phyloP scores from a whole-genome alignment of 1,140 invertebrate genomes.

The Pomacea maculata region DNA sequence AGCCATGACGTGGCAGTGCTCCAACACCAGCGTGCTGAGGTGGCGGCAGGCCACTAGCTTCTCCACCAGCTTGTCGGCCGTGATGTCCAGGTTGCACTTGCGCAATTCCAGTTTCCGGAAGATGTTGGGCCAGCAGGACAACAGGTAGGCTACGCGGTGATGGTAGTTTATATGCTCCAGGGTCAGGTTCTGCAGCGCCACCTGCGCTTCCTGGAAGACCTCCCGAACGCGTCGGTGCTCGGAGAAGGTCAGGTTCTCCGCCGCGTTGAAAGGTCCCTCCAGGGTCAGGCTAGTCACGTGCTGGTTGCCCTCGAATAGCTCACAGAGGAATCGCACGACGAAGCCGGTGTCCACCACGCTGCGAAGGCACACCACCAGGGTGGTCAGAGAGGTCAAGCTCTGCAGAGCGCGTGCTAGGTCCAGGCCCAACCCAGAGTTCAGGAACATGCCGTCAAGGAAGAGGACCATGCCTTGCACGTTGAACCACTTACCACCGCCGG shows the following conservation, averaged over 20 bases:
- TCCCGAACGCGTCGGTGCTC: constrained; percentile 27
- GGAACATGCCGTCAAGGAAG: constrained; percentile 34
- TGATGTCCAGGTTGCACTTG: constrained; percentile 34
- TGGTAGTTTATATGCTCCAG: constrained; percentile 41
- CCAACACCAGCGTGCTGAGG: constrained; percentile 27
- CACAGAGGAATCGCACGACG: constrained; percentile 35
- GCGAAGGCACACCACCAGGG: constrained; percentile 27
- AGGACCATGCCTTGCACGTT: constrained; percentile 44
- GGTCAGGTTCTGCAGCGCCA: constrained; percentile 22
- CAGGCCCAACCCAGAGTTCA: constrained; percentile 15
- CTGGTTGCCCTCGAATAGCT: constrained; percentile 31
- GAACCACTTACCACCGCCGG: not conserved
- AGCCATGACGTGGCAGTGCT: constrained; percentile 31
- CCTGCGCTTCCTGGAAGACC: constrained; percentile 2
- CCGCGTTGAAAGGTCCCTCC: constrained; percentile 38
- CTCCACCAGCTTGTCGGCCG: constrained; percentile 14
- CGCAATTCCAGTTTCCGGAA: constrained; percentile 29
- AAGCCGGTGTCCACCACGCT: constrained; percentile 36
- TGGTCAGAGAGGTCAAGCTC: constrained; percentile 24
- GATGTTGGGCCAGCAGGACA: constrained; percentile 34
- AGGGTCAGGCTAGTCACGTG: constrained; percentile 31
- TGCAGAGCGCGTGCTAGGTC: constrained; percentile 31
- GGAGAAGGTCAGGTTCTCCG: constrained; percentile 29
- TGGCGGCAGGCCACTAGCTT: constrained; percentile 21
- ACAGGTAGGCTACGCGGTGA: constrained; percentile 35